Base-by-base conservation (phyloP, 2,113 vertebrate genomes). In the Maccullochella peelii region DNA sequence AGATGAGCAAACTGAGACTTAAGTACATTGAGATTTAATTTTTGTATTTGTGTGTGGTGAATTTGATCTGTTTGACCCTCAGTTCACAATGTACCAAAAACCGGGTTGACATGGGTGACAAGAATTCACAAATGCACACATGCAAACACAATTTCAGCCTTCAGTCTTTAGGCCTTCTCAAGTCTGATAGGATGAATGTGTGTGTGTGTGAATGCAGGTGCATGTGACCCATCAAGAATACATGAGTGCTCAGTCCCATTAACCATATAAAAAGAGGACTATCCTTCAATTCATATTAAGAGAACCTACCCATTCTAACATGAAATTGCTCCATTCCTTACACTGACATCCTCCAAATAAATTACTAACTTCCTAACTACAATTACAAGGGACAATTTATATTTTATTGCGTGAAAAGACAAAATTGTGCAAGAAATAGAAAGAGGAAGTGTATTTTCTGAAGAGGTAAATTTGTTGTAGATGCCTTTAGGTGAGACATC, bases 401-500 rank as follows among this genome's bases (percentile, higher is more conserved):
- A 66, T 79, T 85, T 73, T 66, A 67, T 12, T 77, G 58, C 63
- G 0, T 79, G 67, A 81, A 91, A 89, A 77, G 72, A 61, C 50
- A 54, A 62, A 82, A 77, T 70, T 77, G 47, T 40, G 55, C 16
- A 25, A 59, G 63, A 71, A 82, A 83, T 38, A 69, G 59, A 77
- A 76, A 73, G 50, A 55, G n/a, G 52, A 70, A 40, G 27, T 69
- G 42, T 66, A 62, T 76, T 89, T 74, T 73, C 50, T 57, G 12
- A 72, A 68, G 44, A 73, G 50, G 4, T 63, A 67, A 59, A 82
- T 82, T 82, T 80, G 82, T 83, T 42, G 57, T 27, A 44, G 33
- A 59, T 83, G 85, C 89, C 94, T 90, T 88, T 21, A 82, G 88
- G 91, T 89, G 77, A 72, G 27, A 73, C 61, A 72, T 80, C 72